phyloP scores from a whole-genome alignment of 2,888 invertebrate species.

The Noctua janthina region DNA sequence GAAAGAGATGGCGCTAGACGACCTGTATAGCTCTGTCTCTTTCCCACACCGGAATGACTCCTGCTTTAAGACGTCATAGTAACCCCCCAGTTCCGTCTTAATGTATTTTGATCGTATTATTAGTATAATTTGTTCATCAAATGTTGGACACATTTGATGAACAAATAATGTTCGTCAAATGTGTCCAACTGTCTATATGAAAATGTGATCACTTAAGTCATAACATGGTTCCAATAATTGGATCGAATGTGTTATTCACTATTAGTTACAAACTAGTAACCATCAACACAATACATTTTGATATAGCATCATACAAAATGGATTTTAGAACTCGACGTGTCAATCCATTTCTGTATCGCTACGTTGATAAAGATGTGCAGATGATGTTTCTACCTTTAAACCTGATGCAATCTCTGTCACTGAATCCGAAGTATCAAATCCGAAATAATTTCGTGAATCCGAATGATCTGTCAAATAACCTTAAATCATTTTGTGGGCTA shows the following conservation, averaged over 20 bases:
- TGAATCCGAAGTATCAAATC: conserved; percentile 38
- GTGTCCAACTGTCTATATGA: no score
- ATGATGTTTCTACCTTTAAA: conserved; percentile 35
- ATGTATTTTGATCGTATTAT: no score
- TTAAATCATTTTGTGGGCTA: conserved; percentile 28
- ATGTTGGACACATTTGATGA: no score
- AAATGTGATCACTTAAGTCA: no score
- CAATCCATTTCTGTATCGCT: neutral
- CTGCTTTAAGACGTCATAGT: no score
- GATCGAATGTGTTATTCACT: neutral
- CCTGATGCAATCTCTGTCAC: conserved; percentile 32
- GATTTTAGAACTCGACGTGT: neutral
- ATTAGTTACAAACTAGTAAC: neutral
- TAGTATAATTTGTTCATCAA: no score
- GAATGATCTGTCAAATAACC: conserved; percentile 18
- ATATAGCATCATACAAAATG: conserved; percentile 9
- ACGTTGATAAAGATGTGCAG: conserved; percentile 38
- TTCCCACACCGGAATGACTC: no score
- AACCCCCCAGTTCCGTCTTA: no score
- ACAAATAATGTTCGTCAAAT: no score
- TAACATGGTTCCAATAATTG: neutral
- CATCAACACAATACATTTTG: neutral
- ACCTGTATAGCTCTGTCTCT: no score
- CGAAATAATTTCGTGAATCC: conserved; percentile 21
- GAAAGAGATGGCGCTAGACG: no score